A percentile compares a stretch with the other conserved stretches of the same genome.
Evolutionary conservation across 2,888 invertebrate species (phyloP).

Genomic region (Lamellibrachia satsuma): DNA sequence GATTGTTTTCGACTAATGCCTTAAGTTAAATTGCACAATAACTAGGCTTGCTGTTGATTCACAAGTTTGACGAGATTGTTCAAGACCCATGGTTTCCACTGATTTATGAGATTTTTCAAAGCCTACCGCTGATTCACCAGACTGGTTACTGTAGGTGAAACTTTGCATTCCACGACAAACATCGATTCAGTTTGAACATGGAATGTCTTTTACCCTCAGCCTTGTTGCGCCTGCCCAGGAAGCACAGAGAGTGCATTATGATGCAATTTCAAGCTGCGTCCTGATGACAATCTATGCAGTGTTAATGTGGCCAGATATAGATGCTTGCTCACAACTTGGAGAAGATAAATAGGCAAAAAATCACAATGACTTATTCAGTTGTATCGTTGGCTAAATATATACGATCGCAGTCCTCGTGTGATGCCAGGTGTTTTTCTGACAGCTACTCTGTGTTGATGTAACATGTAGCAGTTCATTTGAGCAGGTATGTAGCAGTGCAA

Average conservation of each 20-base stretch:
- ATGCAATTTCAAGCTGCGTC: neutral
- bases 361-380: neutral
- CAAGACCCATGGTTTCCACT: neutral
- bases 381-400: constrained; percentile 13
- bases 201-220: neutral
- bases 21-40: too few relatives aligned
- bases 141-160: neutral
- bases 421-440: neutral
- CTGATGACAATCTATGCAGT: neutral
- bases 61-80: neutral
- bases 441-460: neutral
- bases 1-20: neutral
- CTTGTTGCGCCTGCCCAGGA: neutral
- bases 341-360: neutral
- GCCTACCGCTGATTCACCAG: neutral
- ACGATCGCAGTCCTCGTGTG: neutral
- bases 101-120: neutral
- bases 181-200: neutral
- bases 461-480: neutral
- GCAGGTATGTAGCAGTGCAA: neutral
- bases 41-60: neutral
- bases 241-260: neutral
- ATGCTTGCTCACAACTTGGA: neutral
- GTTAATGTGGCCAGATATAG: neutral
- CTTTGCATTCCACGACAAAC: neutral